These are phyloP conservation scores for Phataginus tricuspis DNA, from an alignment of 2,797 vertebrate species.

Conservation along the genomic window DNA sequence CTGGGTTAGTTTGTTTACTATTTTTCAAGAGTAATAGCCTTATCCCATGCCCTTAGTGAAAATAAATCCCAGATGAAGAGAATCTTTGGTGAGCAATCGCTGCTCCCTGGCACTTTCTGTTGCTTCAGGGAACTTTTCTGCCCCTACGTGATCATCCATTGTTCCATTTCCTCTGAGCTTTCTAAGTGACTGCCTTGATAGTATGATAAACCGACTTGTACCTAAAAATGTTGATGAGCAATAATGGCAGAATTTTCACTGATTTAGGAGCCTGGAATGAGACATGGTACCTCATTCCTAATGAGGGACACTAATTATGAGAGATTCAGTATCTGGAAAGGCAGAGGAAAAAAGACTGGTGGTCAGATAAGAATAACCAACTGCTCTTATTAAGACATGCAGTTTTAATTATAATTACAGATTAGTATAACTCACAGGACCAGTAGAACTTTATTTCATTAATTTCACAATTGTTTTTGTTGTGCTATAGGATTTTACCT, in stretches of 20 bases:
- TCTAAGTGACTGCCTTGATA: background rate
- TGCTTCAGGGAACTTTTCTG: background rate
- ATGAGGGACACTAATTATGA: background rate
- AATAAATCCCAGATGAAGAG: background rate
- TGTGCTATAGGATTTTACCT: background rate
- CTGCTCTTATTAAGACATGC: background rate
- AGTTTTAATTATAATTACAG: background rate
- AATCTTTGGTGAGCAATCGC: rapidly evolving
- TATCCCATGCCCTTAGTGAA: background rate
- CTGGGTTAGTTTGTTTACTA: background rate
- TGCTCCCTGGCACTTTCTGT: background rate
- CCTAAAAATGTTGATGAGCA: background rate
- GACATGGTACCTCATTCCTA: background rate
- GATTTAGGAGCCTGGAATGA: background rate
- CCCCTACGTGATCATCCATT: background rate
- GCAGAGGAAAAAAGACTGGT: background rate
- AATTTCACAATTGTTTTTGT: background rate
- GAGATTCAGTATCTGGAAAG: background rate
- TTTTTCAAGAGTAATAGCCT: background rate
- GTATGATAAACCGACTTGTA: background rate
- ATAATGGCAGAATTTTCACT: background rate
- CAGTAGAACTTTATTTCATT: slow-evolving; percentile 33
- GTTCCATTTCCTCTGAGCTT: background rate
- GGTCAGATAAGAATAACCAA: background rate
- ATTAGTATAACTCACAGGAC: background rate